These are phyloP conservation scores for Gari tellinella DNA, from an alignment of 2,888 invertebrate genomes.

Conservation along the genomic window DNA sequence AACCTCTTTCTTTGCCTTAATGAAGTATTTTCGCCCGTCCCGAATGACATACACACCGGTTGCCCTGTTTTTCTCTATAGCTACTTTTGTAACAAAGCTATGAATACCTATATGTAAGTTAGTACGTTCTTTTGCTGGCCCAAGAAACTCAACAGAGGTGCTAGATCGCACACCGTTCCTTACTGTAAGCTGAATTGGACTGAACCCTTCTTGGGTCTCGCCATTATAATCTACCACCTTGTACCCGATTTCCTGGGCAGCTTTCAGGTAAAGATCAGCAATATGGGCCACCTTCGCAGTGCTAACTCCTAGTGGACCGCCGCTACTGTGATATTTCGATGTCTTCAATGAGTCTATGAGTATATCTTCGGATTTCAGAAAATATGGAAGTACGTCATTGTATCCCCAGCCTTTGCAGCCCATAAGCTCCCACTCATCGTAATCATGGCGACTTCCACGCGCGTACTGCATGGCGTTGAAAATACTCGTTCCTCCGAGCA, in stretches of 20 bases:
- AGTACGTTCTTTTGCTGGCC: slow-evolving; percentile 8
- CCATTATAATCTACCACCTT: slow-evolving; percentile 37
- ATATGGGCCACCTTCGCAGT: slow-evolving; percentile 11
- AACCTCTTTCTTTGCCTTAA: slow-evolving; percentile 70
- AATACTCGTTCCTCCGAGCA: slow-evolving; percentile 28
- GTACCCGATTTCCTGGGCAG: slow-evolving; percentile 35
- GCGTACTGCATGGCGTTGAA: slow-evolving; percentile 27
- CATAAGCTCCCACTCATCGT: slow-evolving; percentile 13
- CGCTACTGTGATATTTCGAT: slow-evolving; percentile 11
- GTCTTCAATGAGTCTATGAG: slow-evolving; percentile 4
- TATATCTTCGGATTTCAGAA: slow-evolving; percentile 22
- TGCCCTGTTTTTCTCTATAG: slow-evolving; percentile 66
- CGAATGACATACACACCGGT: slow-evolving; percentile 69
- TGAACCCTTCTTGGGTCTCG: slow-evolving; percentile 27
- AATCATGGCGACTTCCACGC: slow-evolving; percentile 29
- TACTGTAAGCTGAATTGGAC: slow-evolving; percentile 19
- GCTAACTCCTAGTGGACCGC: slow-evolving; percentile 5
- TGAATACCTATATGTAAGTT: slow-evolving; percentile 32
- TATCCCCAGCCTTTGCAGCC: slow-evolving; percentile 22
- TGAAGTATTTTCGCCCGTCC: slow-evolving; percentile 50
- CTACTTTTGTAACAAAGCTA: slow-evolving; percentile 68
- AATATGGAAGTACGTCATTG: slow-evolving; percentile 18
- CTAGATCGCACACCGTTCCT: slow-evolving; percentile 34
- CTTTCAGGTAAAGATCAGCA: slow-evolving; percentile 15
- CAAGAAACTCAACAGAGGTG: slow-evolving; percentile 20